These are phyloP conservation scores for Oceanodroma tethys DNA, from an alignment of 2,113 vertebrate genomes.

Conservation along the genomic window DNA sequence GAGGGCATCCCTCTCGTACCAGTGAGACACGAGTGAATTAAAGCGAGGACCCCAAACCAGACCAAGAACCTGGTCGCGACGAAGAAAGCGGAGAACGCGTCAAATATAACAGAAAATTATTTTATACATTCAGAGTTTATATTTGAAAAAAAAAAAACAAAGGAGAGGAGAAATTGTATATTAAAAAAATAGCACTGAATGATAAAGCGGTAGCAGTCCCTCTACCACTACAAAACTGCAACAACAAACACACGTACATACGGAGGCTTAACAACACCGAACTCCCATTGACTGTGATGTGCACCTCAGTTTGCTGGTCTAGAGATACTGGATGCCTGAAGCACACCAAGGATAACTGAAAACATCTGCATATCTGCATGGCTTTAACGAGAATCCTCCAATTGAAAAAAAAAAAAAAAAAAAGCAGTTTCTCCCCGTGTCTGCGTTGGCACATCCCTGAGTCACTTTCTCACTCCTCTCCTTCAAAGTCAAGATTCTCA, in stretches of 20 bases:
- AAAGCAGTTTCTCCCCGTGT: conserved; percentile 1
- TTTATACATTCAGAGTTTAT: conserved; percentile 27
- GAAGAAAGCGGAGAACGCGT: not conserved
- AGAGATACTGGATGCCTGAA: not conserved
- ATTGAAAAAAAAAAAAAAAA: not conserved
- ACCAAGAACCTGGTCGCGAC: rapidly evolving
- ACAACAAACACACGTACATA: not conserved
- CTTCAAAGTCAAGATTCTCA: conserved; percentile 6
- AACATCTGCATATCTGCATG: conserved; percentile 40
- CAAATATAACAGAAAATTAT: not conserved
- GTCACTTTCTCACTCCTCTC: conserved; percentile 53
- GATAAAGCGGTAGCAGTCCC: not conserved
- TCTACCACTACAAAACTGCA: not conserved
- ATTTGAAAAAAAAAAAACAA: not conserved
- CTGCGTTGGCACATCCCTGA: conserved; percentile 71
- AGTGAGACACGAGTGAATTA: not conserved
- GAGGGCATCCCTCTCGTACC: not conserved
- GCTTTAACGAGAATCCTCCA: conserved; percentile 52
- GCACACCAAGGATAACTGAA: not conserved
- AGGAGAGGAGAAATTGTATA: not conserved
- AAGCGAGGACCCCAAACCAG: not conserved
- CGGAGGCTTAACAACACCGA: not conserved
- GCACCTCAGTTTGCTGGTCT: conserved; percentile 9
- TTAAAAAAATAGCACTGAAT: not conserved
- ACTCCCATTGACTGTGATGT: not conserved